Conservation (phyloP, 2,797 vertebrate species). For the Leptodactylus fallax region DNA sequence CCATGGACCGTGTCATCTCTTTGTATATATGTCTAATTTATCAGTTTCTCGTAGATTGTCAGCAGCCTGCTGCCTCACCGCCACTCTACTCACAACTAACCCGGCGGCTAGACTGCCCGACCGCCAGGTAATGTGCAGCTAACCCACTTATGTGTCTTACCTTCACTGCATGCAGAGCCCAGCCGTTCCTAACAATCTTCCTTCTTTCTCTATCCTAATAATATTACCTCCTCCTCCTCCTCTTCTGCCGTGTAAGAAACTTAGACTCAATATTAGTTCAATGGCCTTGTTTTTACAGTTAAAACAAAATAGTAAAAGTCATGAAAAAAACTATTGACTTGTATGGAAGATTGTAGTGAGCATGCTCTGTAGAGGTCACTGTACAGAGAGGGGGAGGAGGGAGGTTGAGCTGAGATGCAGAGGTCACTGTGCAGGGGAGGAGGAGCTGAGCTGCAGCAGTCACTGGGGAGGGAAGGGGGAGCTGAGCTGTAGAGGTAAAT, state of each 20-base stretch:
- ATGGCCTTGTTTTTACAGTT: too few species aligned
- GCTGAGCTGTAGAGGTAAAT: too few species aligned
- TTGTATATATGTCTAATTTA: slow-evolving; percentile 99
- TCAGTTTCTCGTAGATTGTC: slow-evolving; percentile 99
- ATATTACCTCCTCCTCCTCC: not conserved
- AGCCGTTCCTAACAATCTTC: not conserved
- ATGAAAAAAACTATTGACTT: not conserved
- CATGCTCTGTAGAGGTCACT: not conserved
- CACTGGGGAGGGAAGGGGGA: too few species aligned
- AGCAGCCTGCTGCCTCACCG: slow-evolving; percentile 99
- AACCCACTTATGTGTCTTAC: slow-evolving; percentile 58
- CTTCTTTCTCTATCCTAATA: not conserved
- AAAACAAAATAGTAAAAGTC: too few species aligned
- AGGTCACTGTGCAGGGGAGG: too few species aligned
- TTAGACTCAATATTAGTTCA: too few species aligned
- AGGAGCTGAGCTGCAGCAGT: too few species aligned
- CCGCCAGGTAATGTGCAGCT: slow-evolving; percentile 87
- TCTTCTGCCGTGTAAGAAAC: too few species aligned
- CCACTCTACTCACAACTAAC: slow-evolving; percentile 94
- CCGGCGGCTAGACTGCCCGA: slow-evolving; percentile 84
- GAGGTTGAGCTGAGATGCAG: too few species aligned
- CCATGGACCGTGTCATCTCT: slow-evolving; percentile 85
- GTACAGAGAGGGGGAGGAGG: not conserved
- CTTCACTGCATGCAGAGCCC: slow-evolving; percentile 69
- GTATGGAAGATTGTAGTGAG: not conserved